Conservation (phyloP, 2,797 vertebrate genomes). For the Danio jaintianensis region DNA sequence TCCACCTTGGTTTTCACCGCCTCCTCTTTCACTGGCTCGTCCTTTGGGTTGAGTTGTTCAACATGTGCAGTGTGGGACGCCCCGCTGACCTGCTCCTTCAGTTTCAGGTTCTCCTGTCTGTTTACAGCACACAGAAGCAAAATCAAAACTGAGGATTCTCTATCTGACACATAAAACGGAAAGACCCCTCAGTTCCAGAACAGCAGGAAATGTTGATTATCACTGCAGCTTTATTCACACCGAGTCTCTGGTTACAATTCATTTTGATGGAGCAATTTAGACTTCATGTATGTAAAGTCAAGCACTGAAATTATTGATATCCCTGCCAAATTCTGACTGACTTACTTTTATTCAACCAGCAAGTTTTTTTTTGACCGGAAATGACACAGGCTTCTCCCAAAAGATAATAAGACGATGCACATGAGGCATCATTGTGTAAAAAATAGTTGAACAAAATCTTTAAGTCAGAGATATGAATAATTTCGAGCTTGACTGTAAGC, state of each 20-base stretch:
- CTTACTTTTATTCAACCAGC: too few relatives aligned
- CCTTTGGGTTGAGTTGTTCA: constrained; percentile 72
- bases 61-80: constrained; percentile 66
- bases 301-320: too few relatives aligned
- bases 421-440: too few relatives aligned
- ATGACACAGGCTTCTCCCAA: too few relatives aligned
- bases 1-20: constrained; percentile 74
- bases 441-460: too few relatives aligned
- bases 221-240: background rate
- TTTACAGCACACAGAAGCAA: background rate
- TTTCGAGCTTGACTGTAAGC: too few relatives aligned
- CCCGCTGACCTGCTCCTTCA: constrained; percentile 88
- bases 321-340: too few relatives aligned
- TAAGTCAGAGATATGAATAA: too few relatives aligned
- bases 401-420: too few relatives aligned
- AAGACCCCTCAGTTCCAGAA: constrained; percentile 70
- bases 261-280: background rate
- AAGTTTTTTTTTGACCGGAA: too few relatives aligned
- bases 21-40: constrained; percentile 79
- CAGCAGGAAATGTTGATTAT: constrained; percentile 21
- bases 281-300: too few relatives aligned
- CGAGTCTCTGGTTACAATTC: background rate
- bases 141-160: constrained; percentile 6
- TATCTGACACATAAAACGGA: constrained; percentile 62
- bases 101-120: constrained; percentile 95